Percentiles rank a stretch among this genome's conserved stretches.
Evolutionary conservation across 2,797 vertebrate genomes (phyloP).

Genomic region (Acridotheres tristis): DNA sequence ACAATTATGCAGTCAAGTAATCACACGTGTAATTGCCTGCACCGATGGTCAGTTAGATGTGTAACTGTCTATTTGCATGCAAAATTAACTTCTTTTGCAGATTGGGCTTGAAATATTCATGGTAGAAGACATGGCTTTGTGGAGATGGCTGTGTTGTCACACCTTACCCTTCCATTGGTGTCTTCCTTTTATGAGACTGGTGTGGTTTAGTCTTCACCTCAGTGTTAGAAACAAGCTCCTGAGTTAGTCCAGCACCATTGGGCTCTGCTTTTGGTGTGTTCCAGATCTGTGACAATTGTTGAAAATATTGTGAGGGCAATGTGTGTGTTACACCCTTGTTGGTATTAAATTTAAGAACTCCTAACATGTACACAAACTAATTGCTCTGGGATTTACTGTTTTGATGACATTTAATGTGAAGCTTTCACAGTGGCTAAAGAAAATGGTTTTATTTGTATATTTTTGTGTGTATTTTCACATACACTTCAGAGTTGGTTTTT

Average conservation of each 20-base stretch:
- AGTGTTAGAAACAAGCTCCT: background rate
- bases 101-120: background rate
- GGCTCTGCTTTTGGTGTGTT: background rate
- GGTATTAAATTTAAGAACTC: background rate
- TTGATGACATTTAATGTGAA: background rate
- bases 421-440: background rate
- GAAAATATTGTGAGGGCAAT: background rate
- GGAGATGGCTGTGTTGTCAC: background rate
- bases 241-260: rapidly evolving
- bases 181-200: background rate
- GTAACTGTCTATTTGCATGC: slow-evolving; percentile 38
- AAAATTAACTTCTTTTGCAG: slow-evolving; percentile 3
- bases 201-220: background rate
- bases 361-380: rapidly evolving
- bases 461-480: background rate
- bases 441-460: background rate
- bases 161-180: background rate
- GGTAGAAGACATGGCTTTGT: background rate
- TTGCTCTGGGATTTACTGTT: background rate
- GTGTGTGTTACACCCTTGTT: background rate
- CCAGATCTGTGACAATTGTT: background rate
- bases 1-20: slow-evolving; percentile 38
- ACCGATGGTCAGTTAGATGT: slow-evolving; percentile 50
- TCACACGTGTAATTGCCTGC: slow-evolving; percentile 14
- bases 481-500: background rate